Evolutionary conservation across 2,113 vertebrate species (phyloP).

Genomic region (Onychostruthus taczanowskii): DNA sequence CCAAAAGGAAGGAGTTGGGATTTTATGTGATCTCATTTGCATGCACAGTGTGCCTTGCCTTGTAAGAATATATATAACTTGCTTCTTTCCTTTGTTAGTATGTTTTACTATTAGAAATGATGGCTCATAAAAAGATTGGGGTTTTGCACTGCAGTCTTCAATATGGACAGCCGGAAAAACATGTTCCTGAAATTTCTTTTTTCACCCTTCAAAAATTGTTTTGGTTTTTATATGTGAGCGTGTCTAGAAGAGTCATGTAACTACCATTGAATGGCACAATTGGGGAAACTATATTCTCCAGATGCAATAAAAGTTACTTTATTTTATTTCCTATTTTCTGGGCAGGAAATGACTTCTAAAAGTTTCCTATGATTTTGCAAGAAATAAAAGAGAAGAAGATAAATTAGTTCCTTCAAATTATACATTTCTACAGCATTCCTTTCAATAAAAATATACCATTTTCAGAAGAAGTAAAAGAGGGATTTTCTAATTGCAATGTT

Average conservation of each 20-base stretch:
- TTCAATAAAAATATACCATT: background rate
- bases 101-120: background rate
- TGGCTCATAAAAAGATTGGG: background rate
- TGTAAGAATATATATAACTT: constrained; percentile 27
- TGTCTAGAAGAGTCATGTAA: constrained; percentile 41
- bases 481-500: background rate
- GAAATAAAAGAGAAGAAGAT: background rate
- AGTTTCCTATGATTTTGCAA: constrained; percentile 14
- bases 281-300: background rate
- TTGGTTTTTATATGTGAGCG: background rate
- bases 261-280: background rate
- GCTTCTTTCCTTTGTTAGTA: background rate
- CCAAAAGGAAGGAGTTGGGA: background rate
- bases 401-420: background rate
- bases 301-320: constrained; percentile 32
- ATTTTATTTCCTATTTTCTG: constrained; percentile 54
- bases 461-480: background rate
- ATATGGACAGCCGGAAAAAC: background rate
- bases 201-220: background rate
- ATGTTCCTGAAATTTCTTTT: background rate
- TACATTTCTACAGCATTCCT: background rate
- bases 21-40: constrained; percentile 9
- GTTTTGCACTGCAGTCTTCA: background rate
- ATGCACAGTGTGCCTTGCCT: background rate
- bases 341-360: background rate